Evolutionary conservation across 2,888 invertebrate genomes (phyloP).

Genomic region (Ichneumon xanthorius): DNA sequence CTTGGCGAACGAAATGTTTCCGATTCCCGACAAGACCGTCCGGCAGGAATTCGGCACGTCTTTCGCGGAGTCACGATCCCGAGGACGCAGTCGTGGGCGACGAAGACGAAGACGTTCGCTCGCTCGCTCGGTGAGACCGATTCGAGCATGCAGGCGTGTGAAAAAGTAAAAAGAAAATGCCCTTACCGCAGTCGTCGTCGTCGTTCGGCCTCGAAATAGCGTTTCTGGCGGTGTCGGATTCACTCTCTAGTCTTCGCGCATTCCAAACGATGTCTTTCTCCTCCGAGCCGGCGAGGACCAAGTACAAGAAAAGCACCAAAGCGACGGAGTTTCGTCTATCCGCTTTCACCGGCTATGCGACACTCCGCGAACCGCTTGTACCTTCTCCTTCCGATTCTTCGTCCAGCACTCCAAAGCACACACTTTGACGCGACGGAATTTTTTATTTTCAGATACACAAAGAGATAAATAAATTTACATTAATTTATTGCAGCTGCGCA

Average conservation of each 20-base stretch:
- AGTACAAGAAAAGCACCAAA: conserved; percentile 46
- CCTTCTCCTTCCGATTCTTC: conserved; percentile 17
- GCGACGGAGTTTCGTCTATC: conserved; percentile 53
- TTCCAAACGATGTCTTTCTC: conserved; percentile 62
- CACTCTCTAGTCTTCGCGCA: conserved; percentile 65
- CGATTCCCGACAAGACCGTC: background rate
- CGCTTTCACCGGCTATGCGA: conserved; percentile 45
- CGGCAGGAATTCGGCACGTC: background rate
- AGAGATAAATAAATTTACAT: background rate
- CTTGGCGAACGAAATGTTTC: background rate
- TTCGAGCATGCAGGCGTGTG: conserved; percentile 43
- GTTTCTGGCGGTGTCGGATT: conserved; percentile 68
- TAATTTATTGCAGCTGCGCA: background rate
- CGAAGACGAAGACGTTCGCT: conserved; percentile 35
- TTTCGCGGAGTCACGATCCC: conserved; percentile 13
- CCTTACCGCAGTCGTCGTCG: conserved; percentile 64
- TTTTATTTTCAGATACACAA: conserved; percentile 11
- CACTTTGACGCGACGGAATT: conserved; percentile 29
- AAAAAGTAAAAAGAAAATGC: conserved; percentile 41
- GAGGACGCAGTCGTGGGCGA: conserved; percentile 29
- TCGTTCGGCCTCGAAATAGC: conserved; percentile 79
- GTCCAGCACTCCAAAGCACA: conserved; percentile 55
- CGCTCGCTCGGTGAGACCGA: conserved; percentile 54
- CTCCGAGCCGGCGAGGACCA: conserved; percentile 54
- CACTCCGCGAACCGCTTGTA: conserved; percentile 33